These are phyloP conservation scores for Climacteris rufus DNA, from an alignment of 2,113 vertebrate species.

Conservation along the genomic window DNA sequence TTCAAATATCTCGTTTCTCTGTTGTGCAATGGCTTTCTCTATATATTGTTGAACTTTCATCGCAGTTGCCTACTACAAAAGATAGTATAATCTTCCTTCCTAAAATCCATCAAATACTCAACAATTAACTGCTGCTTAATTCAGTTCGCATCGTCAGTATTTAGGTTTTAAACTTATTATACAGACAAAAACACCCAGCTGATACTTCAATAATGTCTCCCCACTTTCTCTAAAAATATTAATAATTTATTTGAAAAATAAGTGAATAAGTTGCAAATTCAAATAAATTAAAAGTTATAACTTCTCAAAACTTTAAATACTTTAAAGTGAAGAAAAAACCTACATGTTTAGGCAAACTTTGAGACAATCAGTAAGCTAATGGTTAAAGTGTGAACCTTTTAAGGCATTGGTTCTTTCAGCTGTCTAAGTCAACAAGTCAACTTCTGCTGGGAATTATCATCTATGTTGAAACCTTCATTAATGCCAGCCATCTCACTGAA, in stretches of 20 bases:
- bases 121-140: background rate
- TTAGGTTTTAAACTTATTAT: background rate
- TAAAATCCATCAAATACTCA: background rate
- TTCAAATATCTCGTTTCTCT: background rate
- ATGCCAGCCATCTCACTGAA: background rate
- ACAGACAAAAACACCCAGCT: background rate
- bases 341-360: background rate
- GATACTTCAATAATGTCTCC: background rate
- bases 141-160: background rate
- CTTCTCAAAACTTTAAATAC: background rate
- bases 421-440: background rate
- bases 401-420: background rate
- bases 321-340: background rate
- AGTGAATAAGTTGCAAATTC: background rate
- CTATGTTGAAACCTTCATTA: background rate
- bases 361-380: background rate
- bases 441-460: background rate
- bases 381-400: background rate
- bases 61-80: background rate
- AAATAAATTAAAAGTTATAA: background rate
- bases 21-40: background rate
- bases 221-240: background rate
- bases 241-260: background rate
- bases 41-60: background rate
- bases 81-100: background rate